These are phyloP conservation scores for Podocnemis expansa DNA, from an alignment of 2,113 vertebrate species.

Conservation along the genomic window DNA sequence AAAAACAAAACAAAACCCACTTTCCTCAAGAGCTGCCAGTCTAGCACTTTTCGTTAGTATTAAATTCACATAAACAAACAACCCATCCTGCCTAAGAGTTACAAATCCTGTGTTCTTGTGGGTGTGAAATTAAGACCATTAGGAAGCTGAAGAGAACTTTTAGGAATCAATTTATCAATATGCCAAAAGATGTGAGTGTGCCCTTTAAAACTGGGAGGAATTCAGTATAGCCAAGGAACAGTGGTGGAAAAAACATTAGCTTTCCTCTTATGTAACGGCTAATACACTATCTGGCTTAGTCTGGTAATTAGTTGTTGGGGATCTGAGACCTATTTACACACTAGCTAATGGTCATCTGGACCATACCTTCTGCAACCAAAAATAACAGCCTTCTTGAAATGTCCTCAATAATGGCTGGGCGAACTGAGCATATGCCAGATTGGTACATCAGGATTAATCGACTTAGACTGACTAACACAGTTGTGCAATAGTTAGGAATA, in stretches of 20 bases:
- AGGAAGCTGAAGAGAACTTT: neutral
- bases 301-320: constrained; percentile 16
- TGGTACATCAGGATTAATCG: constrained; percentile 60
- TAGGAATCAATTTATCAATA: neutral
- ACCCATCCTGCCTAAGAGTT: neutral
- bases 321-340: constrained; percentile 58
- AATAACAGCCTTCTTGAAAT: constrained; percentile 45
- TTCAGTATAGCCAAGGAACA: neutral
- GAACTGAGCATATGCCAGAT: constrained; percentile 19
- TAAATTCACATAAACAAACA: neutral
- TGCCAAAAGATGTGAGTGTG: neutral
- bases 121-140: neutral
- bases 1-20: too few species aligned
- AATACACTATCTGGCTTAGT: neutral
- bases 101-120: neutral
- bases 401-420: neutral
- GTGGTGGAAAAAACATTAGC: neutral
- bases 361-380: constrained; percentile 5
- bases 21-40: neutral
- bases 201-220: neutral
- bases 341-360: constrained; percentile 34
- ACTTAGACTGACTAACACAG: constrained; percentile 64
- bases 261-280: constrained; percentile 31
- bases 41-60: neutral
- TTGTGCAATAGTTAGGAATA: constrained; percentile 71